phyloP scores from a whole-genome alignment of 2,888 invertebrate genomes.

The Callyntrura sp. region DNA sequence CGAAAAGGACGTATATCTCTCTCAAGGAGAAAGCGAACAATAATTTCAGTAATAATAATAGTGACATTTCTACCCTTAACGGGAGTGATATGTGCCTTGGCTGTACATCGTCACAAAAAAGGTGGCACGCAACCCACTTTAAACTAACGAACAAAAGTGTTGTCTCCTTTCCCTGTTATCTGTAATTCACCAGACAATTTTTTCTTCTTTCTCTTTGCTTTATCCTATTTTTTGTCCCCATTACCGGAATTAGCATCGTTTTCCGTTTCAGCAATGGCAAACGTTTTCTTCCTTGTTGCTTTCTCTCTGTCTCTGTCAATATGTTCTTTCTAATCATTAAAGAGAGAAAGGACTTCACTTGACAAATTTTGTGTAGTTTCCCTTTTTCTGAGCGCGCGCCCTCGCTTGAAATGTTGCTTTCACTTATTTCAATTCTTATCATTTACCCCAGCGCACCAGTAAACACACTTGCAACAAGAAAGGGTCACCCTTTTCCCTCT shows the following conservation, averaged over 20 bases:
- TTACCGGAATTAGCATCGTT: conserved; percentile 57
- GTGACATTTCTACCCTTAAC: conserved; percentile 1
- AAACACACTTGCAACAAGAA: too few relatives aligned
- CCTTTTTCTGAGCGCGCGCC: neutral
- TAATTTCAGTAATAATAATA: conserved; percentile 16
- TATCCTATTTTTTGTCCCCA: conserved; percentile 13
- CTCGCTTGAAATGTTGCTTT: conserved; percentile 10
- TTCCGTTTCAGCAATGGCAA: conserved; percentile 34
- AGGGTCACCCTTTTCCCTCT: neutral
- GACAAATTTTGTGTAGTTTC: neutral
- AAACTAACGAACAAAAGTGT: too few relatives aligned
- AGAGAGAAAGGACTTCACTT: neutral
- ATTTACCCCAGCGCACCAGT: too few relatives aligned
- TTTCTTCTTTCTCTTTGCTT: neutral
- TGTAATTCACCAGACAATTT: conserved; percentile 7
- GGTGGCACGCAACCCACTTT: too few relatives aligned
- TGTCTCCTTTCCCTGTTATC: too few relatives aligned
- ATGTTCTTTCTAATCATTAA: too few relatives aligned
- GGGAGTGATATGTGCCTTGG: too few relatives aligned
- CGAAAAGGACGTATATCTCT: too few relatives aligned
- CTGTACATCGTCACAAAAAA: too few relatives aligned
- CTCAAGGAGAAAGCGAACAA: too few relatives aligned
- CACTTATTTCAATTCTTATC: conserved; percentile 48
- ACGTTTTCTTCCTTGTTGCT: conserved; percentile 17
- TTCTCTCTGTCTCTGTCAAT: neutral